A percentile compares a stretch with the other conserved stretches of the same genome.
Conservation (phyloP, 1,140 invertebrate genomes). For the Argopecten irradians region DNA sequence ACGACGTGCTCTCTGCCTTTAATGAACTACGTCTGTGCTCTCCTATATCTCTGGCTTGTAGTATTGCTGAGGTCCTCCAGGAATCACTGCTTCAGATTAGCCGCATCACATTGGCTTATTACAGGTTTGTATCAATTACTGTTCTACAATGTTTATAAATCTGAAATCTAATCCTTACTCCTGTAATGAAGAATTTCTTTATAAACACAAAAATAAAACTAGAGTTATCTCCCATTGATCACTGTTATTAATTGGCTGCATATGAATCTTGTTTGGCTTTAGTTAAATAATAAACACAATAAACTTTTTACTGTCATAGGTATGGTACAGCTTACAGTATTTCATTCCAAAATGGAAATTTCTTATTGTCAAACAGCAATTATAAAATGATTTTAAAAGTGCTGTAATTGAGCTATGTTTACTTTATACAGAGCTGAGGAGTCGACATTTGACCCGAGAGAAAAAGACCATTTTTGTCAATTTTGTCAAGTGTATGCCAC, state of each 20-base stretch:
- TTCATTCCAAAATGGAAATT: too few species aligned
- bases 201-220: too few species aligned
- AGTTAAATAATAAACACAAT: too few species aligned
- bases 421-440: constrained; percentile 73
- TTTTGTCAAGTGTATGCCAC: constrained; percentile 88
- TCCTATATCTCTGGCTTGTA: constrained; percentile 85
- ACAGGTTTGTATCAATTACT: constrained; percentile 78
- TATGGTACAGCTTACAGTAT: too few species aligned
- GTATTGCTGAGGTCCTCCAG: constrained; percentile 83
- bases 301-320: too few species aligned
- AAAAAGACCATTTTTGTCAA: constrained; percentile 87
- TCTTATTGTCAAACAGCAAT: too few species aligned
- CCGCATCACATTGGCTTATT: constrained; percentile 84
- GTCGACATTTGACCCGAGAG: constrained; percentile 84
- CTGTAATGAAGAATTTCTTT: too few species aligned
- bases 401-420: not conserved
- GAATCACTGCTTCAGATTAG: constrained; percentile 84
- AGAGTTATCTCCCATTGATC: too few species aligned
- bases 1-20: constrained; percentile 88
- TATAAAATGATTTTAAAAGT: not conserved
- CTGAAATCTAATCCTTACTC: not conserved
- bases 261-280: too few species aligned
- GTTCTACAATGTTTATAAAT: not conserved
- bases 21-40: constrained; percentile 90
- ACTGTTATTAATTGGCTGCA: too few species aligned